Evolutionary conservation across 2,113 vertebrate species (phyloP).

Genomic region (Eubucco bourcierii): DNA sequence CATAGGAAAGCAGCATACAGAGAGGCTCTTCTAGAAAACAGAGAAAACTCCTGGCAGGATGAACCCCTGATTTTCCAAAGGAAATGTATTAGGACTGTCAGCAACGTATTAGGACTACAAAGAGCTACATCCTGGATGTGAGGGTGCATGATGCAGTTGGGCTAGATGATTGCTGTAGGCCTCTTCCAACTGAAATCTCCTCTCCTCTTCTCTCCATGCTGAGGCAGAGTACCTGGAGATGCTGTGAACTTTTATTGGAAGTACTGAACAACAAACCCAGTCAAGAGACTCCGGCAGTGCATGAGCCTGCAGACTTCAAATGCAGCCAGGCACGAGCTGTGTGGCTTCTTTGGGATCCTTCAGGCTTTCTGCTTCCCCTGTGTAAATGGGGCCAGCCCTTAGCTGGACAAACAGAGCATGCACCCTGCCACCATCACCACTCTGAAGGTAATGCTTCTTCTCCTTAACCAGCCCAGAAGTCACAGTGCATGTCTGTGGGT

Average conservation of each 20-base stretch:
- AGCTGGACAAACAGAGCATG: neutral
- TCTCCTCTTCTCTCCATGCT: neutral
- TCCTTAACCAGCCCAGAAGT: neutral
- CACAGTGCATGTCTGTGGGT: rapidly evolving
- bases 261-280: neutral
- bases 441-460: neutral
- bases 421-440: neutral
- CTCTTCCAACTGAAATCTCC: neutral
- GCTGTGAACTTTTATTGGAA: neutral
- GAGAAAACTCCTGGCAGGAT: neutral
- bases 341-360: neutral
- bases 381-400: neutral
- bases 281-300: rapidly evolving
- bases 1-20: neutral
- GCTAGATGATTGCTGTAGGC: neutral
- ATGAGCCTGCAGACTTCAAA: neutral
- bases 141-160: neutral
- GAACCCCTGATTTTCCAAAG: neutral
- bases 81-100: too few relatives aligned
- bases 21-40: neutral
- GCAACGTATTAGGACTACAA: neutral
- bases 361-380: neutral
- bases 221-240: neutral
- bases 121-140: neutral
- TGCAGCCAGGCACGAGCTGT: rapidly evolving